Evolutionary conservation across 2,113 vertebrate genomes (phyloP).

Genomic region (Thymallus thymallus): DNA sequence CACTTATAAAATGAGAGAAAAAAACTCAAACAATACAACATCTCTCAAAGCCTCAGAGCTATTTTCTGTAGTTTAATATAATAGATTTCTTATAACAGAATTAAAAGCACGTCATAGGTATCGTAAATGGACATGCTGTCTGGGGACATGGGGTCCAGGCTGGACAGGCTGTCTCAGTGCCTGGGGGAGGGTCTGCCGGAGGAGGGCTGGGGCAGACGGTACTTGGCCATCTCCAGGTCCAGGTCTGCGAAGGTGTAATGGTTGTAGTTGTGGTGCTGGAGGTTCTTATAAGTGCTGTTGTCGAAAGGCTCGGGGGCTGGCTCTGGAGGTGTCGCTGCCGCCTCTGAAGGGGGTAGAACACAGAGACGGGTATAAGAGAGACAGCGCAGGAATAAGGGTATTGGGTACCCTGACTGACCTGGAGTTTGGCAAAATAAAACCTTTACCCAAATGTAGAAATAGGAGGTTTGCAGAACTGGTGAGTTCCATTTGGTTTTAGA

Average conservation of each 20-base stretch:
- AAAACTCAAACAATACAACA: not conserved
- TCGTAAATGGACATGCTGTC: not conserved
- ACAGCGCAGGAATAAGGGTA: not conserved
- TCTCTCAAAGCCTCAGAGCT: conserved; percentile 6
- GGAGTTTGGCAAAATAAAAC: not conserved
- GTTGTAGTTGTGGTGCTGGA: conserved; percentile 85
- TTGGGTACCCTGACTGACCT: not conserved
- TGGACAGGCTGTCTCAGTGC: conserved; percentile 38
- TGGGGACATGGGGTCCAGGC: not conserved
- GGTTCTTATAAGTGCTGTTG: conserved; percentile 86
- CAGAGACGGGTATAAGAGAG: conserved; percentile 7
- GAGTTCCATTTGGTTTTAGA: no score
- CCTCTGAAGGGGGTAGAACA: conserved; percentile 50
- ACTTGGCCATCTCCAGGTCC: conserved; percentile 77
- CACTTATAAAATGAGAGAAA: conserved; percentile 11
- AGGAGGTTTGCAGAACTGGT: no score
- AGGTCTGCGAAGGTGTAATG: conserved; percentile 84
- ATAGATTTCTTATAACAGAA: conserved; percentile 16
- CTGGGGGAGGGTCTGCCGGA: conserved; percentile 73
- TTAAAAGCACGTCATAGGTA: conserved; percentile 2
- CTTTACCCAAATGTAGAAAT: not conserved
- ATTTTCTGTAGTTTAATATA: conserved; percentile 45
- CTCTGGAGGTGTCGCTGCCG: conserved; percentile 34
- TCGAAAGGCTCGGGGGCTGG: conserved; percentile 72
- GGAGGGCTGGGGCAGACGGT: conserved; percentile 89